phyloP scores from a whole-genome alignment of 2,888 invertebrate species.

The Latheticus oryzae region DNA sequence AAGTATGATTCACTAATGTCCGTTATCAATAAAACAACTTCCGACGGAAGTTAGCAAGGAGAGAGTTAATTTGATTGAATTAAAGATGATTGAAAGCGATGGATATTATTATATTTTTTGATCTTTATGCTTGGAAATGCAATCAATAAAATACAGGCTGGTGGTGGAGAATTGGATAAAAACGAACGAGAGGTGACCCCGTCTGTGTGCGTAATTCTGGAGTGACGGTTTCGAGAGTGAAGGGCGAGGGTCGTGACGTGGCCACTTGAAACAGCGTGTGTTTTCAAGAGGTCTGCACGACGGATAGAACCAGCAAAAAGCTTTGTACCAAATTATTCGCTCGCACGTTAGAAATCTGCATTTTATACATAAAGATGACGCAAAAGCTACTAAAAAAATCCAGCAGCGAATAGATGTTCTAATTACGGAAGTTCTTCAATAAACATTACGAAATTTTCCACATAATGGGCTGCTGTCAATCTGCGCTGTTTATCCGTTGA shows the following conservation, averaged over 20 bases:
- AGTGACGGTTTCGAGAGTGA: constrained; percentile 29
- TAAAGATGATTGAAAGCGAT: constrained; percentile 18
- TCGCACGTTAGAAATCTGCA: too few species aligned
- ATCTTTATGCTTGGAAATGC: constrained; percentile 24
- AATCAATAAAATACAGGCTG: constrained; percentile 29
- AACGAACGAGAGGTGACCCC: constrained; percentile 31
- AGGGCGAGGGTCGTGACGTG: constrained; percentile 54
- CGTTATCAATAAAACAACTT: too few species aligned
- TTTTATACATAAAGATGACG: too few species aligned
- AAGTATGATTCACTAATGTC: too few species aligned
- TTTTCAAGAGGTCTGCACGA: constrained; percentile 58
- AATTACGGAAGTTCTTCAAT: constrained; percentile 13
- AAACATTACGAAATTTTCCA: constrained; percentile 27
- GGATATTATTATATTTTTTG: constrained; percentile 3
- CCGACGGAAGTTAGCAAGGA: constrained; percentile 29
- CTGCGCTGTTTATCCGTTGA: constrained; percentile 36
- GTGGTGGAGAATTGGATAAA: constrained; percentile 30
- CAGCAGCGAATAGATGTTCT: constrained; percentile 6
- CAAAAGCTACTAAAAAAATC: constrained; percentile 1
- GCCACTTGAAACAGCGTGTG: constrained; percentile 60
- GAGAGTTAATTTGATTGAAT: constrained; percentile 27
- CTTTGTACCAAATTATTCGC: too few species aligned
- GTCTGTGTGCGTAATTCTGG: constrained; percentile 22
- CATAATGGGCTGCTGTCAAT: constrained; percentile 37
- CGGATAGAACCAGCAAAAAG: too few species aligned